Conservation (phyloP, 2,797 vertebrate genomes). For the Poecilia wingei region DNA sequence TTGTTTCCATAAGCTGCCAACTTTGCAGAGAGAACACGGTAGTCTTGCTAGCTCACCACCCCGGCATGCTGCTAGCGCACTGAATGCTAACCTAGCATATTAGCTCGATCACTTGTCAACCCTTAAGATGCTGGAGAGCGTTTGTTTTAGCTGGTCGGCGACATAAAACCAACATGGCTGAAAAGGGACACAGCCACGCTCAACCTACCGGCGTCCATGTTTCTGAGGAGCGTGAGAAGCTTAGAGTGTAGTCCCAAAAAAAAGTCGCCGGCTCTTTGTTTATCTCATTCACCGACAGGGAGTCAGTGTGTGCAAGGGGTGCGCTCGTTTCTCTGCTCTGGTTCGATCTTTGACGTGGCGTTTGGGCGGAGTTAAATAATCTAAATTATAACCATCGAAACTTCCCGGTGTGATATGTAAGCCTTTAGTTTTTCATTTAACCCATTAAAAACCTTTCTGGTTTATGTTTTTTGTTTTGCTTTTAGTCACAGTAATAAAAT, state of each 20-base stretch:
- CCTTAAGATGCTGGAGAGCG: slow-evolving; percentile 21
- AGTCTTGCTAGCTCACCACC: slow-evolving; percentile 27
- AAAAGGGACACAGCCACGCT: not conserved
- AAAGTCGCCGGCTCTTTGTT: slow-evolving; percentile 79
- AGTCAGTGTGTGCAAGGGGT: slow-evolving; percentile 47
- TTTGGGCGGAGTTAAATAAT: slow-evolving; percentile 57
- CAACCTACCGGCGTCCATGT: slow-evolving; percentile 80
- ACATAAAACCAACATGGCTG: not conserved
- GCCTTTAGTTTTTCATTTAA: not conserved
- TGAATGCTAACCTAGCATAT: slow-evolving; percentile 61
- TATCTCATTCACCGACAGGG: slow-evolving; percentile 72
- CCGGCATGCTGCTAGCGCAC: slow-evolving; percentile 43
- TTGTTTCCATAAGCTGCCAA: not conserved
- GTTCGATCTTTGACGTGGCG: slow-evolving; percentile 44
- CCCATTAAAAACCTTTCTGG: not conserved
- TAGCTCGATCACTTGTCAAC: slow-evolving; percentile 67
- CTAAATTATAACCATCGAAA: not conserved
- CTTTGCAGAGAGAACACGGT: not conserved
- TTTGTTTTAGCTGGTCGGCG: not conserved
- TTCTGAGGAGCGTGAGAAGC: slow-evolving; percentile 38
- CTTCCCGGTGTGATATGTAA: not conserved
- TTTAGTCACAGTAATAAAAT: not conserved
- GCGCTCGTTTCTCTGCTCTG: slow-evolving; percentile 48
- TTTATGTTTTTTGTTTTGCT: not conserved
- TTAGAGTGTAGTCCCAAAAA: slow-evolving; percentile 42